Percentiles rank a stretch among this genome's conserved stretches.
These are phyloP conservation scores for Sabellastarte sp. DNA, from an alignment of 2,888 invertebrate species.

Conservation along the genomic window DNA sequence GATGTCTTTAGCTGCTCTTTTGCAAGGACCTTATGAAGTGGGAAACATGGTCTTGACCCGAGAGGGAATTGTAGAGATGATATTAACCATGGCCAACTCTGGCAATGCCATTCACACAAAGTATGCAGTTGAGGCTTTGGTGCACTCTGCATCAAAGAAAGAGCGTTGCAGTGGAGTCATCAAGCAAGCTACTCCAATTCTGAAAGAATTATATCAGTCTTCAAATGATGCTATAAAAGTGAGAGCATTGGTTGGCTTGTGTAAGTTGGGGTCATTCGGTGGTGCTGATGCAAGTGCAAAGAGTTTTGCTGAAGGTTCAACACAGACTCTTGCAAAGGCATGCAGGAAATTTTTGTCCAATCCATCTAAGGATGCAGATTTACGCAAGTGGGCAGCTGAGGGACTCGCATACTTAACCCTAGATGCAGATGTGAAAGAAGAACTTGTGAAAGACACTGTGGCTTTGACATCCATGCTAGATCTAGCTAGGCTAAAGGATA, in stretches of 20 bases:
- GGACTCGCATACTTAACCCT: constrained; percentile 93
- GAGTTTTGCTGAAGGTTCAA: constrained; percentile 94
- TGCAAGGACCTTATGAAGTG: constrained; percentile 87
- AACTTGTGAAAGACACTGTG: constrained; percentile 79
- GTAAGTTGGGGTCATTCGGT: constrained; percentile 88
- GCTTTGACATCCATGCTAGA: constrained; percentile 85
- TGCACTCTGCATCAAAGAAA: constrained; percentile 94
- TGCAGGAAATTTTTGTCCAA: constrained; percentile 88
- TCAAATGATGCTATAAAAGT: constrained; percentile 83
- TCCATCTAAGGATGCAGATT: constrained; percentile 81
- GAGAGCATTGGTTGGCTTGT: constrained; percentile 73
- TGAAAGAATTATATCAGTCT: constrained; percentile 89
- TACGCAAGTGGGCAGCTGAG: constrained; percentile 94
- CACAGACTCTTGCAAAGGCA: constrained; percentile 86
- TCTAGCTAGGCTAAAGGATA: constrained; percentile 69
- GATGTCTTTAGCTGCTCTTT: constrained; percentile 82
- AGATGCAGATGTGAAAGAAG: constrained; percentile 98
- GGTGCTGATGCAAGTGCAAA: constrained; percentile 92
- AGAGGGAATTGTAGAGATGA: constrained; percentile 87
- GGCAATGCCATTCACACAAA: constrained; percentile 83
- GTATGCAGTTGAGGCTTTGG: constrained; percentile 94
- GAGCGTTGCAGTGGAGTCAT: constrained; percentile 88
- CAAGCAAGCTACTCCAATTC: constrained; percentile 82
- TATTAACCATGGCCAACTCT: constrained; percentile 92
- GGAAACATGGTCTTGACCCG: constrained; percentile 70